phyloP scores from a whole-genome alignment of 2,888 invertebrate genomes.

The Zygaena filipendulae region DNA sequence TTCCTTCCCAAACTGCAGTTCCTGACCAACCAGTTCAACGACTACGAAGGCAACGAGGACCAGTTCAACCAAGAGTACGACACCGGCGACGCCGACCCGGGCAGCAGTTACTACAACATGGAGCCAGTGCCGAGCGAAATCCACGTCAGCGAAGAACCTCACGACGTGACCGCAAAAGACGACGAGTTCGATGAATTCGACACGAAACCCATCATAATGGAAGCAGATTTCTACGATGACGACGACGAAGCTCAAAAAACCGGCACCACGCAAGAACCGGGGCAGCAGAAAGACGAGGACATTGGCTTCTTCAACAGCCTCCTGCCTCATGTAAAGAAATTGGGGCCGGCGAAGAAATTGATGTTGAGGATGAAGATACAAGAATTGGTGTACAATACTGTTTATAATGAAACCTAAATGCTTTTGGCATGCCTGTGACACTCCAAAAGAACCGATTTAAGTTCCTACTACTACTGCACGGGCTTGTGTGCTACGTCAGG shows the following conservation, averaged over 20 bases:
- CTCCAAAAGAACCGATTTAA: not conserved
- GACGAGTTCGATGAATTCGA: conserved; percentile 62
- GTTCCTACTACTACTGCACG: too few relatives aligned
- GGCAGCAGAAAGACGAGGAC: conserved; percentile 44
- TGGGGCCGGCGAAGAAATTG: conserved; percentile 54
- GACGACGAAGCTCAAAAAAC: conserved; percentile 38
- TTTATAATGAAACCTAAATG: conserved; percentile 44
- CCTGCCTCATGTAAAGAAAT: conserved; percentile 52
- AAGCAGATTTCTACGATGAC: conserved; percentile 58
- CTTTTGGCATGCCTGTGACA: too few relatives aligned
- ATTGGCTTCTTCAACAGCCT: conserved; percentile 58
- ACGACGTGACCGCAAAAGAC: conserved; percentile 33
- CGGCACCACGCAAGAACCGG: conserved; percentile 21
- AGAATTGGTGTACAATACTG: conserved; percentile 57
- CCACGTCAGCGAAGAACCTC: conserved; percentile 11
- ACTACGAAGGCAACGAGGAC: conserved; percentile 44
- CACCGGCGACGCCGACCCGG: conserved; percentile 33
- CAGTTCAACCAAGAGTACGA: conserved; percentile 26
- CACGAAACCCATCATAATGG: conserved; percentile 55
- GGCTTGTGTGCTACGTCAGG: too few relatives aligned
- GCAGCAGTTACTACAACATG: conserved; percentile 34
- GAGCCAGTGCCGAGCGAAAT: conserved; percentile 22
- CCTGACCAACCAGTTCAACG: conserved; percentile 53
- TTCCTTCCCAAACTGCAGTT: conserved; percentile 50
- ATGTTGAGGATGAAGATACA: conserved; percentile 62